Base-by-base conservation (phyloP, 2,888 invertebrate genomes). In the Cenopis cana region DNA sequence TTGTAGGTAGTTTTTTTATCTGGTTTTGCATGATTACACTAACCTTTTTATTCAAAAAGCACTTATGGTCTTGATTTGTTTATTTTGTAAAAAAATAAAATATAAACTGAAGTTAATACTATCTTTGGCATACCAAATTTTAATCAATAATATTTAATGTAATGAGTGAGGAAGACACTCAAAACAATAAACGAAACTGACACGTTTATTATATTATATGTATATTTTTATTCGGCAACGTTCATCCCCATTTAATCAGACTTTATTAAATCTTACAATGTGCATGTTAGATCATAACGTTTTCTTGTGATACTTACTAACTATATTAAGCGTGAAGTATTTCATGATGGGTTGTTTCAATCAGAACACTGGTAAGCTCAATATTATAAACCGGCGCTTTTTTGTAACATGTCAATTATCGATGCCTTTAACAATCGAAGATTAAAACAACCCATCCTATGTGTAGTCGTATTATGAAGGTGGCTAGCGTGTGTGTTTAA, bases 401-500 rank as follows among this genome's bases (percentile, higher is more conserved):
- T 41, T 14, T 41, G 33, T 33, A 29, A 8, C 46, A 46, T 8
- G 46, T 41, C 14, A 41, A 14, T 6, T 41, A 41, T 41, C 52
- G 12, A 5, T 29, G 29, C 29, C 29, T 29, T 46, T 46, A 24
- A 24, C 17, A 14, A 49, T 10, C 1, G 24, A 24, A n/a, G 18
- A 49, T 33, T 52, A 49, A 36, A 62, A 12, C 62, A 52, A 52
- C 62, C 62, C 62, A 50, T 52, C 52, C n/a, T n/a, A n/a, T n/a
- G n/a, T n/a, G 29, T 33, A 61, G 36, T 49, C 52, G 54, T 46
- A 46, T 4, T 33, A 61, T 29, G 41, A 54, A 66, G 9, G 36
- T 62, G 29, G 71, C 79, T 77, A 70, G 69, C 68, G 69, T 75
- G 75, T 59, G 74, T 75, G 86, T 71, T 84, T 91, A 90, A 91